Base-by-base conservation (phyloP, 2,888 invertebrate genomes). In the Frankliniella intonsa region DNA sequence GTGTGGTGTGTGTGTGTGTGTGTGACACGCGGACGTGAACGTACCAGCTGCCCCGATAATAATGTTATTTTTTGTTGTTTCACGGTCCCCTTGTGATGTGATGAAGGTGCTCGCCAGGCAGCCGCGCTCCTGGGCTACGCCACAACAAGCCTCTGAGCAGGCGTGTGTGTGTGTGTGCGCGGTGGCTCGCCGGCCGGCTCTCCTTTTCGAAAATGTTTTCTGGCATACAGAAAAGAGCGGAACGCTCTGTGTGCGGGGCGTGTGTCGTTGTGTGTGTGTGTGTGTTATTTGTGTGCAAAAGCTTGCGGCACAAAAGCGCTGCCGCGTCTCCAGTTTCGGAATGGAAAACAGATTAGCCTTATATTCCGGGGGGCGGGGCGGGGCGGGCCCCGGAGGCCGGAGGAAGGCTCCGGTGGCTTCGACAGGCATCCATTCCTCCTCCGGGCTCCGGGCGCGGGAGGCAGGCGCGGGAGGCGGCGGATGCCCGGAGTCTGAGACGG, bases 61-160 rank as follows among this genome's bases (percentile, higher is more conserved):
- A 76, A 76, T 76, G 69, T 76, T 76, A 76, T 76, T 76, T 76
- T 76, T 76, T 76, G 22, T 76, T 76, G 69, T 76, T 76, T 76
- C 22, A 22, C 11, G 69, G 10, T 55, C 19, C 62, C n/a, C 62
- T n/a, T 25, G 69, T 76, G 69, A 76, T 76, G 69, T 69, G 69
- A 69, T 22, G 69, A 22, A 69, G 69, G 69, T 9, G 11, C 65
- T 1, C 55, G 17, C 65, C 11, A 17, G 55, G 2, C 55, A 14
- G 55, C 55, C 5, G 22, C 22, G 22, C 5, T 22, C 11, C 55
- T 17, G 55, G 11, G 55, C 55, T 38, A 55, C 55, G 17, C 55
- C 55, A 8, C 14, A 17, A 17, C 17, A 62, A 55, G 14, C 62
- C 62, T 62, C 14, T 62, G 62, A 14, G 55, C 7, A 17, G 11